Percentiles rank a stretch among this genome's conserved stretches.
Conservation (phyloP, 2,797 vertebrate species). For the Peromyscus eremicus region DNA sequence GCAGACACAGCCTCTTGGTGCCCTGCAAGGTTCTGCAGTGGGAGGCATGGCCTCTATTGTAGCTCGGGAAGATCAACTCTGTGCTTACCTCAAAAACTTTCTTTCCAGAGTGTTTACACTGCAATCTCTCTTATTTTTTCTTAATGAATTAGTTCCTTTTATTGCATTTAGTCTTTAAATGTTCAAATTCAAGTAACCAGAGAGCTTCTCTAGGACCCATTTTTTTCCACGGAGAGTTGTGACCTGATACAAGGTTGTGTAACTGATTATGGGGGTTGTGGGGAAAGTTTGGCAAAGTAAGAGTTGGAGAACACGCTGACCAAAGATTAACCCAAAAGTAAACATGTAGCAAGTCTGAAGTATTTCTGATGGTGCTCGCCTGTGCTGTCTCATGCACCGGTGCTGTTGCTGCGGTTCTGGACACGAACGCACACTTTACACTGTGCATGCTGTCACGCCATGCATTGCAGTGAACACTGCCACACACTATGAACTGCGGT, state of each 20-base stretch:
- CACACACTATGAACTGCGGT: not conserved
- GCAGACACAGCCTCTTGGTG: not conserved
- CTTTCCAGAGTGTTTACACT: not conserved
- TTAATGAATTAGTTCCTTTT: not conserved
- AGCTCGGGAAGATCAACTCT: not conserved
- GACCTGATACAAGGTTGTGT: not conserved
- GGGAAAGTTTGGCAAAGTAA: not conserved
- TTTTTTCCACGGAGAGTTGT: not conserved
- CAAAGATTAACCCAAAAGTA: no score
- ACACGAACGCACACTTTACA: no score
- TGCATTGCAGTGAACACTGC: not conserved
- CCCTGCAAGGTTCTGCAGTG: not conserved
- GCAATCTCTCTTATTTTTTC: not conserved
- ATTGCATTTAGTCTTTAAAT: slow-evolving; percentile 17
- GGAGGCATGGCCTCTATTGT: not conserved
- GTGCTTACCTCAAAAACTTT: not conserved
- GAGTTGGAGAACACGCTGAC: not conserved
- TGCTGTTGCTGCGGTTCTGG: not conserved
- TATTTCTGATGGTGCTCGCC: not conserved
- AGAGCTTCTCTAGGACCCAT: not conserved
- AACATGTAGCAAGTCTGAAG: not conserved
- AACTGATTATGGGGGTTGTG: no score
- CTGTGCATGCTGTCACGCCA: not conserved
- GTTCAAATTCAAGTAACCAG: not conserved
- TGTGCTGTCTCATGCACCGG: not conserved